Conservation (phyloP, 2,888 invertebrate species). For the Sceliomorpha sp. region DNA sequence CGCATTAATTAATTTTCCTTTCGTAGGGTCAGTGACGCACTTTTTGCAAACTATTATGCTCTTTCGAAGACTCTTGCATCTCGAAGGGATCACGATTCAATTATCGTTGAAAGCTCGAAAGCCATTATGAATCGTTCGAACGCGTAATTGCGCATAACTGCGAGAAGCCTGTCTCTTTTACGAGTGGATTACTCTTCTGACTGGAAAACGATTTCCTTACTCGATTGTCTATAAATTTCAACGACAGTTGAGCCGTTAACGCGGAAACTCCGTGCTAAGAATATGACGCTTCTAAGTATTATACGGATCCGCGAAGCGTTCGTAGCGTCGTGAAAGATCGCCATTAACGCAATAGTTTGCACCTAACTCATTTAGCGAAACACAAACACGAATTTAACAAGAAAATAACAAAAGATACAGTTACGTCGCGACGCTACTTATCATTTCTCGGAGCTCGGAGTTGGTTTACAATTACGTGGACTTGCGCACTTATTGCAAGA, state of each 20-base stretch:
- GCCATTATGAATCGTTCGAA: conserved; percentile 67
- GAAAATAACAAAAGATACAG: too few species aligned
- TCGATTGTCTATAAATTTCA: conserved; percentile 51
- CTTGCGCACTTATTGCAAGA: too few species aligned
- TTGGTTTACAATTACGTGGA: too few species aligned
- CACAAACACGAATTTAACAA: conserved; percentile 14
- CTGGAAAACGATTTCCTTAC: conserved; percentile 47
- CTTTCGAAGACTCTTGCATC: conserved; percentile 31
- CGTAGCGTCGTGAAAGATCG: conserved; percentile 12
- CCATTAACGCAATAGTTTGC: conserved; percentile 26
- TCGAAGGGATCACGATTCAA: conserved; percentile 62
- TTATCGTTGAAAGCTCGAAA: conserved; percentile 64
- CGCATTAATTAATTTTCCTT: conserved; percentile 28
- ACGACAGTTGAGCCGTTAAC: conserved; percentile 49
- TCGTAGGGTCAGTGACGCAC: conserved; percentile 20
- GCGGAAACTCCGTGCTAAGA: conserved; percentile 33
- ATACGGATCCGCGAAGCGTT: conserved; percentile 11
- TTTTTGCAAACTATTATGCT: conserved; percentile 25
- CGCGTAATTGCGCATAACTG: conserved; percentile 65
- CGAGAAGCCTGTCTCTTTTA: conserved; percentile 56
- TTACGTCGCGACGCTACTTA: too few species aligned
- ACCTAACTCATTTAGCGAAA: conserved; percentile 37
- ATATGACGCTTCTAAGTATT: conserved; percentile 26
- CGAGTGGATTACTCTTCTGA: conserved; percentile 45
- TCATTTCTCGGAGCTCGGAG: too few species aligned